Evolutionary conservation across 2,888 invertebrate species (phyloP).

Genomic region (Actias luna): DNA sequence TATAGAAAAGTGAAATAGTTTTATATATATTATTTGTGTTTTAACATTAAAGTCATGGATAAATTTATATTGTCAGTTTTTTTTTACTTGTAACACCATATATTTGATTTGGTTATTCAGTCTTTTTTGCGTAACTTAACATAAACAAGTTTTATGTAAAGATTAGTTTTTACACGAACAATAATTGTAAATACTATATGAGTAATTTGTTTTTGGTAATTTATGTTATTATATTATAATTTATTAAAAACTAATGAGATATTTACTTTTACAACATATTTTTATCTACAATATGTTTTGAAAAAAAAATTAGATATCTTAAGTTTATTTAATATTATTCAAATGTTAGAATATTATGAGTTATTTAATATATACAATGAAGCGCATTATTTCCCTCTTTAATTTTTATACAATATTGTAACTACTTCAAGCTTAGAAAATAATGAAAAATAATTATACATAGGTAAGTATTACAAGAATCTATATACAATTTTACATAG

Average conservation of each 20-base stretch:
- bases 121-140: not conserved
- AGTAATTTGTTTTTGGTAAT: not conserved
- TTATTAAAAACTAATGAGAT: not conserved
- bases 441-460: conserved; percentile 19
- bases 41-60: not conserved
- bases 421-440: conserved; percentile 11
- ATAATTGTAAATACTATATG: not conserved
- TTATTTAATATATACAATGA: conserved; percentile 44
- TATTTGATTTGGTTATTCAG: conserved; percentile 1
- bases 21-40: not conserved
- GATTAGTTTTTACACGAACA: not conserved
- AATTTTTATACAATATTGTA: conserved; percentile 19
- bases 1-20: too few relatives aligned
- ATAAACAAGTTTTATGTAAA: not conserved
- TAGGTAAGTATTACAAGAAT: conserved; percentile 15
- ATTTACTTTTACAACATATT: not conserved
- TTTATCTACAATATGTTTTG: not conserved
- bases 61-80: not conserved
- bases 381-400: conserved; percentile 58
- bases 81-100: not conserved
- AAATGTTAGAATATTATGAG: conserved; percentile 19
- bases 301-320: not conserved
- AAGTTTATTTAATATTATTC: conserved; percentile 21
- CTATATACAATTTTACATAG: conserved; percentile 37
- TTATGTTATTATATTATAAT: not conserved